Base-by-base conservation (phyloP, 2,113 vertebrate species). In the Drymodes brunneopygia region DNA sequence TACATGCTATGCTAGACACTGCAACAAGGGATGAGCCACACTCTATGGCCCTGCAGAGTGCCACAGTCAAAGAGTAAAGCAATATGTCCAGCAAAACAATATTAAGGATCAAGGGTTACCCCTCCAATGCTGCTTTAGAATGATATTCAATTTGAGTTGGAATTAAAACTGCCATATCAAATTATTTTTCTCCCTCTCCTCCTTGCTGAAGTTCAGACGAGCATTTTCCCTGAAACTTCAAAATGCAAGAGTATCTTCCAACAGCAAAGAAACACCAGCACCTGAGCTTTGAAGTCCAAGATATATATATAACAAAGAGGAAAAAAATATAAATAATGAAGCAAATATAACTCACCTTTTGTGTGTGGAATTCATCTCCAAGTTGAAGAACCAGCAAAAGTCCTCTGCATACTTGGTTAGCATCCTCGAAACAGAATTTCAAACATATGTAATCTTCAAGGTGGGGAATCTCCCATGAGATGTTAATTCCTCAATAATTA, bases 291-390 rank as follows among this genome's bases (percentile, higher is more conserved):
- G 23, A 71, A 88, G 8, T 50, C 62, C 29, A 62, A 83, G 69
- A 61, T 1, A 72, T 2, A 58, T 12, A 56, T 7, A 44, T 5
- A n/a, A 84, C 12, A 75, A 69, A 57, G 75, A 74, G 7, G 15
- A 47, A 80, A 67, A 44, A 24, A 44, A 14, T 4, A 5, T 35
- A 91, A 92, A 73, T 10, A 92, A 50, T 51, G 29, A 33, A 84
- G 40, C 4, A 81, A 86, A 85, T 57, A 54, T 20, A 87, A 95
- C 93, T 15, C 19, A 97, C 94, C 91, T 94, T 56, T 88, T 48
- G 23, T 64, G 36, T 4, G 1, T 10, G 78, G 50, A 72, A 79
- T 82, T 84, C 1, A 66, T 20, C 29, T 72, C 29, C 0, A 1
- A 61, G 24, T 15, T 8, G 15, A 89, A 92, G 53, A 81, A 33